Evolutionary conservation across 2,797 vertebrate genomes (phyloP), one percentile per base, ranked within the genome.

Genomic region (Poeciliopsis presidionis): DNA sequence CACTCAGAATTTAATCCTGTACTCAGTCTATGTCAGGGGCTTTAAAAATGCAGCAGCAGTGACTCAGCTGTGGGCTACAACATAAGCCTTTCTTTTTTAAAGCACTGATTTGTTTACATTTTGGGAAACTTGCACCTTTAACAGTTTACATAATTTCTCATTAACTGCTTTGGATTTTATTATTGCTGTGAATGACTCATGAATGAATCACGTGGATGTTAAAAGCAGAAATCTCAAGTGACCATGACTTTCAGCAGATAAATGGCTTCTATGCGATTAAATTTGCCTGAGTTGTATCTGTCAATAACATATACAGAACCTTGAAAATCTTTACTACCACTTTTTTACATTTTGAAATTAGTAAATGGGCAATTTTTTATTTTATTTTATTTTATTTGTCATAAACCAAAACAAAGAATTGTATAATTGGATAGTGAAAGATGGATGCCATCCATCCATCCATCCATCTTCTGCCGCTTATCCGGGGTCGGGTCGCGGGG

Each of bases 21-120:
- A 49, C 73, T 79, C 41, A 33, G 47, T 67, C 65, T 43, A 69
- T 5, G 11, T 6, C 16, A 30, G 7, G 33, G 45, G 36, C 18
- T 73, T 78, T 72, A 45, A 53, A 80, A 72, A 47, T 63, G 73
- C 65, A 69, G 65, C 5, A 2, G 7, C 45, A 7, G 33, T 55
- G 20, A 30, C 28, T 0, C 41, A 1, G 30, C 73, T 76, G 28
- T 57, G 28, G 1, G 57, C 70, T 72, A 59, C 33, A 76, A 63
- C 20, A 33, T 45, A 43, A 2, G 46, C 47, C 55, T 22, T 57
- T 22, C 22, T 25, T 41, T 69, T 67, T 65, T 53, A 63, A 76
- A 70, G 16, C 63, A 18, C 57, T 59, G 41, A 77, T 28, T 55
- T 74, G 12, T 51, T 83, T 36, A 33, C 12, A 47, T 55, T 72